phyloP scores from a whole-genome alignment of 2,113 vertebrate genomes.

The Lucifuga dentata region DNA sequence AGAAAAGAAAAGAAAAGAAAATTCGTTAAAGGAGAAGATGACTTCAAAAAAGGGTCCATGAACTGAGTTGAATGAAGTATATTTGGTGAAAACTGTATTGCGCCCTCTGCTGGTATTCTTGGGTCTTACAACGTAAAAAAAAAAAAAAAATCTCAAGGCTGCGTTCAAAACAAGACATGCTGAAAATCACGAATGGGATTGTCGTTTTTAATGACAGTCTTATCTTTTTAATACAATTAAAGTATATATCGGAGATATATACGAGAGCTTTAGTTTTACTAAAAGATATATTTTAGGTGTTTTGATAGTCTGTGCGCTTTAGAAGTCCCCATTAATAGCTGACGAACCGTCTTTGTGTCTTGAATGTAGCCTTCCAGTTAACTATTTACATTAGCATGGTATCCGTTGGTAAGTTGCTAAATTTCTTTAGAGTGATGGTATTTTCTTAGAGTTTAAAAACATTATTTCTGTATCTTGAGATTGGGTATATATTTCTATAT shows the following conservation, averaged over 20 bases:
- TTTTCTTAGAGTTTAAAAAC: background rate
- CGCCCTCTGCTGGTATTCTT: conserved; percentile 29
- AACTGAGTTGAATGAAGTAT: too few relatives aligned
- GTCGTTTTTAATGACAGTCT: too few relatives aligned
- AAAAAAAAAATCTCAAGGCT: background rate
- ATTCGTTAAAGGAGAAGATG: background rate
- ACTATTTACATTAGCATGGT: conserved; percentile 58
- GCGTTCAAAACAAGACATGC: conserved; percentile 41
- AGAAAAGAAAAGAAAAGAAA: background rate
- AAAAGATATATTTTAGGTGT: rapidly evolving
- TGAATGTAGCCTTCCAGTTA: conserved; percentile 47
- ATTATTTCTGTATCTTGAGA: background rate
- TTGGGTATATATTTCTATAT: background rate
- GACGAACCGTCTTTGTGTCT: background rate
- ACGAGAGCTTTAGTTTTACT: too few relatives aligned
- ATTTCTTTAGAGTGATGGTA: background rate
- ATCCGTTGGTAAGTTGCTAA: conserved; percentile 60
- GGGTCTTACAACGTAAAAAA: background rate
- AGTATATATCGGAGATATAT: too few relatives aligned
- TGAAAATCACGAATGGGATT: background rate
- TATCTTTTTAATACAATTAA: too few relatives aligned
- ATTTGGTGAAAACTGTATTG: background rate
- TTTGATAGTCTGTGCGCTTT: background rate
- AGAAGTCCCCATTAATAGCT: background rate
- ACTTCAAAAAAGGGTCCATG: too few relatives aligned